Evolutionary conservation across 2,113 vertebrate species (phyloP).

Genomic region (Tetrax tetrax): DNA sequence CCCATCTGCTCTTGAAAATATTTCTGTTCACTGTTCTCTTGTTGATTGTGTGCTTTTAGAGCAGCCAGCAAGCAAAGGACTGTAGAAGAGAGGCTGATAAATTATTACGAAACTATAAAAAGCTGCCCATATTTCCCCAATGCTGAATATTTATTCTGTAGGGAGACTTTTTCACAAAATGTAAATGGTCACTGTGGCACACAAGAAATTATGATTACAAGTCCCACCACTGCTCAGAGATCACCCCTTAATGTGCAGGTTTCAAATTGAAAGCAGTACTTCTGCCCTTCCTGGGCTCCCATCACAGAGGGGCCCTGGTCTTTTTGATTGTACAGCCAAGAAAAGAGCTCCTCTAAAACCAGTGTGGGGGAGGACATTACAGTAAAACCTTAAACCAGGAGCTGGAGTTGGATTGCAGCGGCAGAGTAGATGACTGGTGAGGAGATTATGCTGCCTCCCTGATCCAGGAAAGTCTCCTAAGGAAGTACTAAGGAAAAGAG

Average conservation of each 20-base stretch:
- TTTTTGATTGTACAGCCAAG: background rate
- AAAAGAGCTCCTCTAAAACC: background rate
- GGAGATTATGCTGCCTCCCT: background rate
- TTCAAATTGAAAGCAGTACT: background rate
- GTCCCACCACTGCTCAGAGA: background rate
- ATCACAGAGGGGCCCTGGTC: background rate
- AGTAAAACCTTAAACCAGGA: background rate
- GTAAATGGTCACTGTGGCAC: slow-evolving; percentile 26
- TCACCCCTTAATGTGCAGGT: background rate
- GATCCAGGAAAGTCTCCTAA: background rate
- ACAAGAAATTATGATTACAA: slow-evolving; percentile 11
- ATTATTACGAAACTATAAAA: slow-evolving; percentile 73
- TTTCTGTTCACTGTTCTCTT: slow-evolving; percentile 75
- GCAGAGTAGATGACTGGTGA: background rate
- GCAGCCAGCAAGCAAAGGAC: slow-evolving; percentile 65
- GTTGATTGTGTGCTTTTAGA: slow-evolving; percentile 70
- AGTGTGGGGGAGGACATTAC: background rate
- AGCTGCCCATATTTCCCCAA: slow-evolving; percentile 41
- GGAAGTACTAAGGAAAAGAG: background rate
- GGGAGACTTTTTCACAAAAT: slow-evolving; percentile 47
- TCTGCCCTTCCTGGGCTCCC: background rate
- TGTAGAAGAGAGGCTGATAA: slow-evolving; percentile 70
- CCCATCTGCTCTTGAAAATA: slow-evolving; percentile 80
- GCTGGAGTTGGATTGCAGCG: background rate
- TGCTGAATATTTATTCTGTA: slow-evolving; percentile 58